Percentiles rank a stretch among this genome's conserved stretches.
These are phyloP conservation scores for Crypturellus tataupa DNA, from an alignment of 2,797 vertebrate genomes.

Conservation along the genomic window DNA sequence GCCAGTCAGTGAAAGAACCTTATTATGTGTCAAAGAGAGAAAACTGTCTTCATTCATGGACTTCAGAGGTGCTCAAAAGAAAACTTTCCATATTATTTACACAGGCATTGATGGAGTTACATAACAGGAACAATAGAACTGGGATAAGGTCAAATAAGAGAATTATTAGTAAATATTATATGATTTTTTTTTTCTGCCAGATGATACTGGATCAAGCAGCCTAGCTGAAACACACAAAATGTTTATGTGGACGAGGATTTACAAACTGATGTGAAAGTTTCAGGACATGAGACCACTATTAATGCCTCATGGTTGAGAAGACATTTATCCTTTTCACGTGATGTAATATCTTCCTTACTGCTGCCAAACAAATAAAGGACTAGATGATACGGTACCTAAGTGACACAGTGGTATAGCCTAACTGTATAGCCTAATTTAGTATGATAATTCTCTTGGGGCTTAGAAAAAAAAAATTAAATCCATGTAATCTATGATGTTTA, in stretches of 20 bases:
- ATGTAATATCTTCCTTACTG: not conserved
- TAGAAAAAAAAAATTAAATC: not conserved
- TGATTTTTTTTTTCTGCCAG: not conserved
- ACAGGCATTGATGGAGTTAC: not conserved
- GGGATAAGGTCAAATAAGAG: not conserved
- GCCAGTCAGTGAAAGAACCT: not conserved
- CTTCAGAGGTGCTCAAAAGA: not conserved
- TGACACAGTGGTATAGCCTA: not conserved
- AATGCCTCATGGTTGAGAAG: not conserved
- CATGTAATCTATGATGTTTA: not conserved
- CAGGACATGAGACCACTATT: not conserved
- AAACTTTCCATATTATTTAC: not conserved
- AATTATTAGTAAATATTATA: not conserved
- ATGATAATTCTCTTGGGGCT: not conserved
- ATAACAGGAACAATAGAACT: not conserved
- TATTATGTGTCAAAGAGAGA: not conserved
- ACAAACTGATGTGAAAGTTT: not conserved
- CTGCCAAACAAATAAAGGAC: not conserved
- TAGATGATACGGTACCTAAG: not conserved
- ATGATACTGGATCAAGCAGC: not conserved
- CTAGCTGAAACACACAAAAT: not conserved
- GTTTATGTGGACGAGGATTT: not conserved
- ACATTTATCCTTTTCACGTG: not conserved
- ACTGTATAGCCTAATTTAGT: not conserved
- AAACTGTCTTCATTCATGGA: not conserved